phyloP scores from a whole-genome alignment of 2,113 vertebrate species.

The Neogale vison region DNA sequence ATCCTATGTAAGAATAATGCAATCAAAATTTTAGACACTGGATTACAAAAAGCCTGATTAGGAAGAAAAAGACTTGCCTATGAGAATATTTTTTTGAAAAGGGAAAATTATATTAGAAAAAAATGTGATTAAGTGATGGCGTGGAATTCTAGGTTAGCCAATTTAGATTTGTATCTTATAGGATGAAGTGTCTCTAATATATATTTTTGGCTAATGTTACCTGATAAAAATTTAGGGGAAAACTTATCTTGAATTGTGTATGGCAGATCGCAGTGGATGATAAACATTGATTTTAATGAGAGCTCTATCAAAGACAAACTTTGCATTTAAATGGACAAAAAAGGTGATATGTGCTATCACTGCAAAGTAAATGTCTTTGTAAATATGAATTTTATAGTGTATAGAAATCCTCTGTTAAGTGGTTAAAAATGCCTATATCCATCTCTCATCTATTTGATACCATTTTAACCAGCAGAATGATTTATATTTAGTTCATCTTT shows the following conservation, averaged over 20 bases:
- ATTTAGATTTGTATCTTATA: neutral
- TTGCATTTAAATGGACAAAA: neutral
- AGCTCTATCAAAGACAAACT: neutral
- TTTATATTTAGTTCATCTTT: neutral
- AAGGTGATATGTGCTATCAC: neutral
- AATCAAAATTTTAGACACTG: neutral
- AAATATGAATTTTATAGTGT: neutral
- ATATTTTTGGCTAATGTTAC: neutral
- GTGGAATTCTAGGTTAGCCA: neutral
- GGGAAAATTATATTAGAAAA: neutral
- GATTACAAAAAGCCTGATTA: neutral
- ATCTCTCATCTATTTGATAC: neutral
- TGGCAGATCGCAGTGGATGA: neutral
- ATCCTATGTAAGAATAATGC: neutral
- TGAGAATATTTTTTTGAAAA: neutral
- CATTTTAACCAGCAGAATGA: neutral
- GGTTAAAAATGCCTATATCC: neutral
- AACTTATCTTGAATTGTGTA: neutral
- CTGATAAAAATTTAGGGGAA: slow-evolving; percentile 1
- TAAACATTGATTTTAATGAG: neutral
- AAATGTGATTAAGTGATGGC: neutral
- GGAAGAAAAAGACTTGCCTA: neutral
- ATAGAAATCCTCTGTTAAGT: neutral
- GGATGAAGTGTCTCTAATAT: neutral
- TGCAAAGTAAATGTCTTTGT: neutral